phyloP scores from a whole-genome alignment of 2,797 vertebrate genomes.

The Microctenopoma lineatum region DNA sequence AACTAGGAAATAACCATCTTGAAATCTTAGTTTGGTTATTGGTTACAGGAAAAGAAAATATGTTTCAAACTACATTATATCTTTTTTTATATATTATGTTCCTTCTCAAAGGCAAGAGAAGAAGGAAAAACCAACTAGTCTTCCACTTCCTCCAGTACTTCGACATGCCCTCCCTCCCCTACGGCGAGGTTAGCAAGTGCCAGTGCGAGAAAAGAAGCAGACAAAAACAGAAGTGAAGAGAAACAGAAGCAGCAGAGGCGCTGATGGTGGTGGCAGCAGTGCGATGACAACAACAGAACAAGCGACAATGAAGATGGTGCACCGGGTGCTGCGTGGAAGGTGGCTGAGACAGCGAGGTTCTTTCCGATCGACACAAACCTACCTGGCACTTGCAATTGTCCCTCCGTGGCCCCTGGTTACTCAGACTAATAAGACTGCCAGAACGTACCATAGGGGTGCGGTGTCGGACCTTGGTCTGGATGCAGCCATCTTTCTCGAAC shows the following conservation, averaged over 20 bases:
- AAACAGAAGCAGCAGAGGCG: conserved; percentile 19
- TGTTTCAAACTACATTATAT: too few species aligned
- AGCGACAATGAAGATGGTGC: conserved; percentile 52
- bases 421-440: conserved; percentile 88
- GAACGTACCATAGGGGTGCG: conserved; percentile 98
- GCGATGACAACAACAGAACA: conserved; percentile 49
- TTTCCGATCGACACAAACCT: conserved; percentile 66
- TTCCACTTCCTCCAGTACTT: conserved; percentile 2
- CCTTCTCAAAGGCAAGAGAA: not conserved
- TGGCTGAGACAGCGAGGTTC: conserved; percentile 61
- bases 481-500: conserved; percentile 95
- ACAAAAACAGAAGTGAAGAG: not conserved
- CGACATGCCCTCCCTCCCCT: conserved; percentile 11
- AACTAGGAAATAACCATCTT: conserved; percentile 11
- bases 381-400: conserved; percentile 84
- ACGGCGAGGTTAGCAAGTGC: conserved; percentile 27
- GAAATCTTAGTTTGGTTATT: too few species aligned
- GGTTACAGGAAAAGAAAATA: too few species aligned
- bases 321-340: conserved; percentile 50
- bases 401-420: conserved; percentile 83
- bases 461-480: conserved; percentile 98
- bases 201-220: not conserved
- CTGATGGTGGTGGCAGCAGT: conserved; percentile 28
- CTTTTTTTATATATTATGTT: not conserved
- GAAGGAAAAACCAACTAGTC: not conserved